Percentiles rank a stretch among this genome's conserved stretches.
These are phyloP conservation scores for Gorsachius magnificus DNA, from an alignment of 2,797 vertebrate species.

Conservation along the genomic window DNA sequence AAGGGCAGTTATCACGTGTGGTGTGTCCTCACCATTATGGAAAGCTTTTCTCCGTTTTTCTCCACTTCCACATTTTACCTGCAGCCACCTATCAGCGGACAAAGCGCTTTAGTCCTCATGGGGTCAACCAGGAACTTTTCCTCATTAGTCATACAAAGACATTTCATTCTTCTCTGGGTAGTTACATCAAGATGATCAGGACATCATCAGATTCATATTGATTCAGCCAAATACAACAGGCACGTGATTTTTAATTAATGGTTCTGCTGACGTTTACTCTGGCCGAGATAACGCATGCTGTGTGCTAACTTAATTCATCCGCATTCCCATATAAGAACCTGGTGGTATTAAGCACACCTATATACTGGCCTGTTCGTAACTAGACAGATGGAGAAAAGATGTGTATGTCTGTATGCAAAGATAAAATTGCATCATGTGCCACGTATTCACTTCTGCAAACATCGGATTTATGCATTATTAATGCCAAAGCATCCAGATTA, in stretches of 20 bases:
- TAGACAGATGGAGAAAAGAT: not conserved
- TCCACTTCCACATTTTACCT: not conserved
- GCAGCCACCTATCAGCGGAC: not conserved
- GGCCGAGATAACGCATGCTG: not conserved
- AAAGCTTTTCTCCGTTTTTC: not conserved
- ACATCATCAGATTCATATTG: not conserved
- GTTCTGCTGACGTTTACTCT: not conserved
- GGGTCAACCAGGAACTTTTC: not conserved
- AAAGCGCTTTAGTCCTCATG: not conserved
- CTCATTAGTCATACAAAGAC: not conserved
- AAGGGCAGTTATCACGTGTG: not conserved
- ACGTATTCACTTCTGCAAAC: not conserved
- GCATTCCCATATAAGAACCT: not conserved
- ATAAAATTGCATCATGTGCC: not conserved
- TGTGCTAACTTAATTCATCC: not conserved
- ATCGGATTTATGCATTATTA: not conserved
- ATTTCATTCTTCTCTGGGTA: not conserved
- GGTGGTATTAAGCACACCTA: not conserved
- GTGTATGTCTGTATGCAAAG: not conserved
- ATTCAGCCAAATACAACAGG: not conserved
- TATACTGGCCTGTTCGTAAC: not conserved
- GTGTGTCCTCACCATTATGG: not conserved
- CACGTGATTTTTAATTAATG: not conserved
- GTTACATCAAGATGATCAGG: not conserved
- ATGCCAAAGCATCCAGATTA: not conserved